Conservation (phyloP, 2,113 vertebrate species). For the Dasyornis broadbenti region DNA sequence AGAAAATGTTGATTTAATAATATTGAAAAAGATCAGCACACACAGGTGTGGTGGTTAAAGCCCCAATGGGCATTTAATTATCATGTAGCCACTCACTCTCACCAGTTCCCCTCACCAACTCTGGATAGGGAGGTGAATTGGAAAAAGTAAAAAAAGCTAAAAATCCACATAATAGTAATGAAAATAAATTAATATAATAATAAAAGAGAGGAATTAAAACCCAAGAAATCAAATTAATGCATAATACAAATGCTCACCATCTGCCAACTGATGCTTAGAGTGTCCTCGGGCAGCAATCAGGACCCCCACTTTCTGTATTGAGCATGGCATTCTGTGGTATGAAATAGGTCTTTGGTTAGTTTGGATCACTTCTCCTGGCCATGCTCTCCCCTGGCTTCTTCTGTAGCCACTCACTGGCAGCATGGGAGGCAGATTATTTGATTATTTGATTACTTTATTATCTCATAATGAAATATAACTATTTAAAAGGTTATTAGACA, state of each 20-base stretch:
- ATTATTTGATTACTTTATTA: background rate
- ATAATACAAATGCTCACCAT: background rate
- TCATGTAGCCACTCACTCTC: background rate
- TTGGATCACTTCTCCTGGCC: background rate
- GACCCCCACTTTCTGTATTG: background rate
- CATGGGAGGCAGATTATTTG: background rate
- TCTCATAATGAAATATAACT: background rate
- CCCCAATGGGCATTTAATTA: background rate
- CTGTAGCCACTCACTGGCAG: background rate
- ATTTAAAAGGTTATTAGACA: background rate
- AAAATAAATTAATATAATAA: background rate
- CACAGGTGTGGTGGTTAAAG: background rate
- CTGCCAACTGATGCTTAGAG: background rate
- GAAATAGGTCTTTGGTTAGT: background rate
- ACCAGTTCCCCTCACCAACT: background rate
- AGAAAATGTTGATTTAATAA: background rate
- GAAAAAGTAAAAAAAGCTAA: background rate
- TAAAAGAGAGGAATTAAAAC: background rate
- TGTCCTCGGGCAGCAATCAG: background rate
- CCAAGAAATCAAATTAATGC: background rate
- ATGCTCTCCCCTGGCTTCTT: background rate
- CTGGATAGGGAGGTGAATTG: background rate
- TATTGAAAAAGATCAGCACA: background rate
- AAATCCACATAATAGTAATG: background rate
- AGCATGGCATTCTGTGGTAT: background rate